Evolutionary conservation across 2,888 invertebrate species (phyloP), one percentile per base, ranked within the genome.

Genomic region (Coleophora flavipennella): DNA sequence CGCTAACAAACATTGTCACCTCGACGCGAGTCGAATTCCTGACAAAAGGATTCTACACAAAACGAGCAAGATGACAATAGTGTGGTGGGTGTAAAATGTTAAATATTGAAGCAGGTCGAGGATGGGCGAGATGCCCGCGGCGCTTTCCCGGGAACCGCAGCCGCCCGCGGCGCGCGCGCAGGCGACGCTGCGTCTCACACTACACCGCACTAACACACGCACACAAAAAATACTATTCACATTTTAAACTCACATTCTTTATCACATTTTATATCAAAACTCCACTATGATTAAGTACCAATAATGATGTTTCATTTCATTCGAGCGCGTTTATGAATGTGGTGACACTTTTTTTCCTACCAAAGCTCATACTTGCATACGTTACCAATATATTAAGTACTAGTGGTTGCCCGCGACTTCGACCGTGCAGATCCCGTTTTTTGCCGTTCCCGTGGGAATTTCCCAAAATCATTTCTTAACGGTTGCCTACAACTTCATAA

Each of bases 261-360:
- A 81, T 81, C 83, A 72, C 62, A 45, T 58, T 67, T 73, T 64
- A 70, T 68, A 81, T 81, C 81, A 75, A 65, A 67, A 62, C 68
- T 67, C 54, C 61, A 55, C 60, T 68, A 68, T 83, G 80, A 81
- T 81, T 74, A 78, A 83, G 79, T 71, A 80, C 75, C 81, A 78
- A 83, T 84, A 81, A 80, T 83, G 81, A 83, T 81, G 83, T 84
- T 81, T 74, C 78, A 73, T 80, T 75, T 58, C 53, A 61, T 67
- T 65, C 63, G 60, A 53, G 57, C 57, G 54, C 57, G 58, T 50
- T 57, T 59, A 62, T 61, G 60, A 69, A 65, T 59, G 62, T 59
- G 57, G 66, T 70, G 77, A 77, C 74, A 73, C 57, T 65, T 69
- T 69, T 67, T 70, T 67, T 50, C 33, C 12, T 31, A 25, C 43